These are phyloP conservation scores for Cacatua alba DNA, from an alignment of 2,113 vertebrate genomes.

Conservation along the genomic window DNA sequence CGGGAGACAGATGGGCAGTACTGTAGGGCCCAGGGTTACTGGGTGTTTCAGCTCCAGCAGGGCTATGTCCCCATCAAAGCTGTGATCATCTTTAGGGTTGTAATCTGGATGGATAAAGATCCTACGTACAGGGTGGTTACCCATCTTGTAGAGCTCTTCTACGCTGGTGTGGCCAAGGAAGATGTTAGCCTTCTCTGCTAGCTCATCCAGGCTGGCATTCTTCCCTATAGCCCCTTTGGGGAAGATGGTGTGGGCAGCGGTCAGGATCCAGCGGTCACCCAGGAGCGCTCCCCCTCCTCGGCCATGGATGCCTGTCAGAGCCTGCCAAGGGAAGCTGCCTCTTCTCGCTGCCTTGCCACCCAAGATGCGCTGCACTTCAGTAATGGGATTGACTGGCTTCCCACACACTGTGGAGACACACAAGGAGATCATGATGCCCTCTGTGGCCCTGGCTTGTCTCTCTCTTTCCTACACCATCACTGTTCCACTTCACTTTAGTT, in stretches of 20 bases:
- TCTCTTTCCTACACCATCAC: background rate
- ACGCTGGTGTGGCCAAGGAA: slow-evolving; percentile 65
- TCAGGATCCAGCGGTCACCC: slow-evolving; percentile 89
- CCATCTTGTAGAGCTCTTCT: background rate
- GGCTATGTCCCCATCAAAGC: slow-evolving; percentile 87
- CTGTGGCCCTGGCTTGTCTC: background rate
- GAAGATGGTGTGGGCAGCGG: slow-evolving; percentile 85
- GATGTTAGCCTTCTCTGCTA: slow-evolving; percentile 26
- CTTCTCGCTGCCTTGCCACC: slow-evolving; percentile 70
- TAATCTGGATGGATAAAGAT: slow-evolving; percentile 86
- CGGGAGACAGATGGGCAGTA: slow-evolving; percentile 89
- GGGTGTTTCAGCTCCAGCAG: slow-evolving; percentile 82
- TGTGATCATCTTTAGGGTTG: background rate
- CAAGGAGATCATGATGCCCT: background rate
- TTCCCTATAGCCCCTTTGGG: background rate
- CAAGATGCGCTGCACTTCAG: slow-evolving; percentile 71
- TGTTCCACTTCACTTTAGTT: background rate
- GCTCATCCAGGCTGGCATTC: background rate
- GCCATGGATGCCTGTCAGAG: slow-evolving; percentile 55
- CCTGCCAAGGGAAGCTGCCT: slow-evolving; percentile 91
- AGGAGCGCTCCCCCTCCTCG: slow-evolving; percentile 86
- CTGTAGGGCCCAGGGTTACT: slow-evolving; percentile 74
- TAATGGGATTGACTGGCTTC: slow-evolving; percentile 54
- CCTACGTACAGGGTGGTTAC: slow-evolving; percentile 62
- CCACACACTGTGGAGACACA: slow-evolving; percentile 83